These are phyloP conservation scores for Drosophila tsacasi DNA, from an alignment of 1,140 invertebrate genomes.

Conservation along the genomic window DNA sequence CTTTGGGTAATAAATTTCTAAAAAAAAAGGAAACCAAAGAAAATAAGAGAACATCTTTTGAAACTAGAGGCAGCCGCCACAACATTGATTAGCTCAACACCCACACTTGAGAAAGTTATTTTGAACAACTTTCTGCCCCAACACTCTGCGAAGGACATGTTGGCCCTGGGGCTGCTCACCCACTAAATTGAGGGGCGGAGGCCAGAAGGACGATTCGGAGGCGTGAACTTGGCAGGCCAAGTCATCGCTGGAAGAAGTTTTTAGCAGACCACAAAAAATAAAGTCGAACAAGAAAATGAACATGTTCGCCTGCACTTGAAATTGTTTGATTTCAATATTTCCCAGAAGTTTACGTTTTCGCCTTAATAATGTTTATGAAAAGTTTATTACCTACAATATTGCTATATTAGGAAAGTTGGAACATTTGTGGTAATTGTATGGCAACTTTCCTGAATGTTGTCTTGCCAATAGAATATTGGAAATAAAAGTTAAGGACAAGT, in stretches of 20 bases:
- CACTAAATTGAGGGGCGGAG: conserved; percentile 16
- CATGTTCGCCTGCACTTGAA: conserved; percentile 31
- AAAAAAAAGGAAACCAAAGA: conserved; percentile 4
- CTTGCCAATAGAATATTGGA: background rate
- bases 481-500: background rate
- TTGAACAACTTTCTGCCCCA: conserved; percentile 61
- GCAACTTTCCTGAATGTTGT: background rate
- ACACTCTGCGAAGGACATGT: conserved; percentile 63
- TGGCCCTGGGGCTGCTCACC: conserved; percentile 53
- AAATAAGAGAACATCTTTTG: background rate
- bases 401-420: conserved; percentile 4
- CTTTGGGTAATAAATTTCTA: conserved; percentile 52
- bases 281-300: conserved; percentile 39
- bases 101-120: conserved; percentile 37
- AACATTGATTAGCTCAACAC: conserved; percentile 59
- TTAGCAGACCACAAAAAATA: conserved; percentile 26
- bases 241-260: conserved; percentile 64
- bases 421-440: conserved; percentile 8
- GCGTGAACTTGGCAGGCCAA: conserved; percentile 61
- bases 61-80: conserved; percentile 20
- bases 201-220: conserved; percentile 32
- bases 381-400: conserved; percentile 15
- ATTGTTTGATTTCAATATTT: conserved; percentile 35
- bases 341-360: conserved; percentile 11
- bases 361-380: conserved; percentile 19